Evolutionary conservation across 2,113 vertebrate genomes (phyloP).

Genomic region (Tragelaphus strepsiceros): DNA sequence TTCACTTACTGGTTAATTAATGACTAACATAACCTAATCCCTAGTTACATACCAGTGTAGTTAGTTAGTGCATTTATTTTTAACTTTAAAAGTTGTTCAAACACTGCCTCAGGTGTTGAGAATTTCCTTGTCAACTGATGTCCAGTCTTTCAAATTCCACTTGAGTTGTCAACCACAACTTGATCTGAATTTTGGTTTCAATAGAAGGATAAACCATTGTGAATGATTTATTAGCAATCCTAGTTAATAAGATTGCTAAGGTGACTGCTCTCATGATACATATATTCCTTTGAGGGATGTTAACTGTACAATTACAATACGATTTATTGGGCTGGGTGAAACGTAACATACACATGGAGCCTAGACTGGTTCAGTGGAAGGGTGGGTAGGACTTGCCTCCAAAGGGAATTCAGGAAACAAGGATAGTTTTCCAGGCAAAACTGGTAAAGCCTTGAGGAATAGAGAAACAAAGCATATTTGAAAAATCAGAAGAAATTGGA

Average conservation of each 20-base stretch:
- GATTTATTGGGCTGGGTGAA: background rate
- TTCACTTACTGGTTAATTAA: background rate
- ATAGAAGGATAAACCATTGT: background rate
- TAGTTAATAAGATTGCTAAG: background rate
- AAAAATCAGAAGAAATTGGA: background rate
- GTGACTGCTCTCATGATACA: background rate
- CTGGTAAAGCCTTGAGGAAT: background rate
- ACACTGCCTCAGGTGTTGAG: background rate
- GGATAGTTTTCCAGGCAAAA: background rate
- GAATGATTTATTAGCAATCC: background rate
- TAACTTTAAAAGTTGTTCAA: background rate
- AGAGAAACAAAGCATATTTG: background rate
- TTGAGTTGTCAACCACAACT: background rate
- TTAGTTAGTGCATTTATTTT: background rate
- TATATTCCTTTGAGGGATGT: background rate
- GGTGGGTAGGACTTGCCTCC: background rate
- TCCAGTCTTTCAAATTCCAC: background rate
- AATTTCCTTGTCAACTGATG: background rate
- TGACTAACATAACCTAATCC: background rate
- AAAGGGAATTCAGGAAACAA: background rate
- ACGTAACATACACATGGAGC: accelerated
- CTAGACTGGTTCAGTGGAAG: background rate
- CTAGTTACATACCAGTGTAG: background rate
- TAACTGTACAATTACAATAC: background rate
- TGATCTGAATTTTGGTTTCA: background rate